Base-by-base conservation (phyloP, 2,113 vertebrate genomes). In the Arizona elegans region DNA sequence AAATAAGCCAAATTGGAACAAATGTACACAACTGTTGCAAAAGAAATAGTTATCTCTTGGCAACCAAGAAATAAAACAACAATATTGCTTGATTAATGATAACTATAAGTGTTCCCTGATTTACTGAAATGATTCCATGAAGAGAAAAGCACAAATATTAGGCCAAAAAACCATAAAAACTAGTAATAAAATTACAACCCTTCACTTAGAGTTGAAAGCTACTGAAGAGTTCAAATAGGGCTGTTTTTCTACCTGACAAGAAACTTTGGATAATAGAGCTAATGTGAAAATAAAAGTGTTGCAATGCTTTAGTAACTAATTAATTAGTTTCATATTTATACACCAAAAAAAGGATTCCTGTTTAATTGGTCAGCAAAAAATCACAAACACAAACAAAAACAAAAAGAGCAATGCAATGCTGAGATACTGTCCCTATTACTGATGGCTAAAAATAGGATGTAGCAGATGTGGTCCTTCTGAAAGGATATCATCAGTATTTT, bases 151-250 rank as follows among this genome's bases (percentile, higher is more conserved):
- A 43, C 33, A 58, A 62, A 70, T 15, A 9, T 52, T 75, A 91
- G n/a, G 29, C 21, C 2, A 53, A 29, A 88, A 88, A 54, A 88
- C 1, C 43, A 81, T 81, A 21, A 43, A 9, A 81, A 81, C 17
- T 38, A 38, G 33, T 9, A 65, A 55, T 53, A 88, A 87, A 43
- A 3, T 21, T 5, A 8, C 23, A 91, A 7, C 0, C 0, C 9
- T 0, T 90, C 59, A 91, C 75, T 75, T 47, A 50, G 26, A 52
- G 29, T 65, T 65, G 58, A 87, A 56, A 8, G 54, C 8, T 9
- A 7, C 47, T 87, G 53, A 91, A 1, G 89, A 86, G 56, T 29
- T 29, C 53, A 91, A 43, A 54, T 9, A 9, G n/a, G n/a, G 8
- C 59, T 86, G 29, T 53, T n/a, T 93, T 62, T 29, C 10, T 6